These are phyloP conservation scores for Melitaea athalia DNA, from an alignment of 2,888 invertebrate genomes.

Conservation along the genomic window DNA sequence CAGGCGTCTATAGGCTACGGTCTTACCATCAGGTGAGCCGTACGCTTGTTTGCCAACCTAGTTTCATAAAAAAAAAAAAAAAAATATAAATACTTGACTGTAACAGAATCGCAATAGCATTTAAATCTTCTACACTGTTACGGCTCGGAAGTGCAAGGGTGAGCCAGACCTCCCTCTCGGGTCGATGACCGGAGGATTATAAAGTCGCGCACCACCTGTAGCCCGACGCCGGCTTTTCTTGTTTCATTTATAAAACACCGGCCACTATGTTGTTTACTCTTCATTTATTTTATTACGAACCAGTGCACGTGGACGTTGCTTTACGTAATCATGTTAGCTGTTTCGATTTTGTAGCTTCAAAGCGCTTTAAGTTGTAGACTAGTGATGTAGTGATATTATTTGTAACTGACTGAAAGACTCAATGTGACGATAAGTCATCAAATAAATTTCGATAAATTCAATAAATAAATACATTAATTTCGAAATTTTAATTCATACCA, in stretches of 20 bases:
- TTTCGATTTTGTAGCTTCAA: no score
- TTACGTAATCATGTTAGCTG: not conserved
- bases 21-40: no score
- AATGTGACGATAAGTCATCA: no score
- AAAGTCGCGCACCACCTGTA: constrained; percentile 66
- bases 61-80: no score
- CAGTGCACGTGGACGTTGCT: not conserved
- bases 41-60: no score
- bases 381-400: no score
- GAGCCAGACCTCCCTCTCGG: constrained; percentile 65
- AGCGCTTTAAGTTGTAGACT: not conserved
- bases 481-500: no score
- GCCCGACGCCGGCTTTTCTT: constrained; percentile 38
- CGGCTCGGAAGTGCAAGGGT: constrained; percentile 53
- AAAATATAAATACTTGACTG: not conserved
- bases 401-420: no score
- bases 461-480: no score
- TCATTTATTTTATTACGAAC: not conserved
- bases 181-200: constrained; percentile 74
- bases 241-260: constrained; percentile 15
- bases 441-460: no score
- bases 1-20: no score
- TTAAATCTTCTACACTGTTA: constrained; percentile 31
- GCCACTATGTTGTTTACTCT: constrained; percentile 1
- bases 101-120: not conserved